Base-by-base conservation (phyloP, 2,797 vertebrate genomes). In the Malurus splendens region DNA sequence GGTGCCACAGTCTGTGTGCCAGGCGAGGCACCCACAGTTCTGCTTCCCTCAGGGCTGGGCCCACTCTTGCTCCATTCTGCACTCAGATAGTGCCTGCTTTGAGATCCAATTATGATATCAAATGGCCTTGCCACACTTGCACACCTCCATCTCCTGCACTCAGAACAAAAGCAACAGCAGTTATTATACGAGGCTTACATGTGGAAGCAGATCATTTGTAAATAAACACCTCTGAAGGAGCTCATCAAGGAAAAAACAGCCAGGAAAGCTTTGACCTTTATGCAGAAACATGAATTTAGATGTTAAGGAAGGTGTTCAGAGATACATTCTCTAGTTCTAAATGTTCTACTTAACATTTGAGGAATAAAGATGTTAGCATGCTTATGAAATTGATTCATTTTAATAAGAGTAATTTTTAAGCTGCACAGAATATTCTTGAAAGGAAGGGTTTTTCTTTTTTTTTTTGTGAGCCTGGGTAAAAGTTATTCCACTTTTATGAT, bases 141-240 rank as follows among this genome's bases (percentile, higher is more conserved):
- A 54, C 62, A 17, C 47, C 52, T 85, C 82, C 44, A 51, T 78
- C 73, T 87, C 76, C 79, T 45, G 27, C 44, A 15, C 32, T 4
- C 66, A 78, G 87, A 90, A 93, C 62, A 91, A 91, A 86, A 90
- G 76, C 30, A 75, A 47, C 4, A 20, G 47, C 33, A 83, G 36
- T 65, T 87, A 41, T 74, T 93, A 39, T 48, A 33, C 20, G 47
- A 93, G 47, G 61, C 54, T 87, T 85, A 87, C 48, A 30, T 48
- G 27, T 14, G 27, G 73, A 83, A 93, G 52, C 12, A 85, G 73
- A 71, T 75, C 0, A 33, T 89, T 90, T 90, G 90, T 82, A 93
- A 93, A 93, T 77, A 94, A 90, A 77, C 44, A 41, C 16, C n/a
- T 94, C 82, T 94, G 73, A 92, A 93, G 89, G 70, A 87, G 36